Evolutionary conservation across 1,140 invertebrate species (phyloP).

Genomic region (Plectrocnemia conspersa): DNA sequence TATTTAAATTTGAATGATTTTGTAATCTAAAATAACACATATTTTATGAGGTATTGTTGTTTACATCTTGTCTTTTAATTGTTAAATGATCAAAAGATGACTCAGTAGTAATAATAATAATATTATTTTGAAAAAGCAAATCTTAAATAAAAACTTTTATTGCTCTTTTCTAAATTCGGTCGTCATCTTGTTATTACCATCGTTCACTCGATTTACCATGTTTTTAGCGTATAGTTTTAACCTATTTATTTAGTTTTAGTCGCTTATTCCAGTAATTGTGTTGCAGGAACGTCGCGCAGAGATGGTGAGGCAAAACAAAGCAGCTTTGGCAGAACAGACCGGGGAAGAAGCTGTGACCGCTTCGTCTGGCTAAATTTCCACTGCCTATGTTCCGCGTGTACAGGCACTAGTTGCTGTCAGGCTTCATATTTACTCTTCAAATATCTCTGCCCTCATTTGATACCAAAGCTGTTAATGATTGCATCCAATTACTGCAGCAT

Average conservation of each 20-base stretch:
- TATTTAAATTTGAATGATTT: too few species aligned
- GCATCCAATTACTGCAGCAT: constrained; percentile 20
- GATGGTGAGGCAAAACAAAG: constrained; percentile 80
- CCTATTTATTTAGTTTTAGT: constrained; percentile 22
- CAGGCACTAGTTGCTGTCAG: constrained; percentile 25
- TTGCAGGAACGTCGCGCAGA: constrained; percentile 79
- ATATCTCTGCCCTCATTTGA: constrained; percentile 21
- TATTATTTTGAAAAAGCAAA: too few species aligned
- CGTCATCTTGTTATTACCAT: too few species aligned
- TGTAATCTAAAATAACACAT: too few species aligned
- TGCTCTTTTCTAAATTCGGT: too few species aligned
- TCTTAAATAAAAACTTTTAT: too few species aligned
- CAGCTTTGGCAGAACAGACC: constrained; percentile 49
- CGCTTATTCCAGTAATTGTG: constrained; percentile 26
- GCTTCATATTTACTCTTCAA: constrained; percentile 29
- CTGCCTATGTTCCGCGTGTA: constrained; percentile 36
- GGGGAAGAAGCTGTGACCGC: constrained; percentile 49
- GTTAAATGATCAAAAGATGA: too few species aligned
- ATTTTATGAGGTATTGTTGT: too few species aligned
- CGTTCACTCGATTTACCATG: background rate
- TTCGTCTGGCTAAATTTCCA: constrained; percentile 55
- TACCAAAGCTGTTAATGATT: constrained; percentile 28
- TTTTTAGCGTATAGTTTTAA: background rate
- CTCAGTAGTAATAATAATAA: too few species aligned
- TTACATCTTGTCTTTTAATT: too few species aligned